Evolutionary conservation across 2,888 invertebrate genomes (phyloP).

Genomic region (Tetheella fluctuosa): DNA sequence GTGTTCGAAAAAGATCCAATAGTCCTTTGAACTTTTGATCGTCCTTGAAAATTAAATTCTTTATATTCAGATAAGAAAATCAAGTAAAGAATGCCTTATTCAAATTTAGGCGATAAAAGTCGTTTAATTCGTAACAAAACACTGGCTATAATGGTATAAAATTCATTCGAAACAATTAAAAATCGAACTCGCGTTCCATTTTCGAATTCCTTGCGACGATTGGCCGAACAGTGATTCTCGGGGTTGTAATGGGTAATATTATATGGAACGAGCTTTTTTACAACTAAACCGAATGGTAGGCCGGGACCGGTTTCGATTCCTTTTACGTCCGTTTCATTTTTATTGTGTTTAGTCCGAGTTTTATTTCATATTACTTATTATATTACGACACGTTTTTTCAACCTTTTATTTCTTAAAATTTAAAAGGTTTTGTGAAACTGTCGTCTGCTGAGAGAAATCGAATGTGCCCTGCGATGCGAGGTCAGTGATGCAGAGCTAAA

Average conservation of each 20-base stretch:
- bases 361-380: slow-evolving; percentile 75
- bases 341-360: slow-evolving; percentile 70
- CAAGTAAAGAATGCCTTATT: slow-evolving; percentile 35
- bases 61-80: slow-evolving; percentile 25
- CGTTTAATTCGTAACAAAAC: slow-evolving; percentile 57
- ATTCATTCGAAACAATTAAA: slow-evolving; percentile 76
- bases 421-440: slow-evolving; percentile 27
- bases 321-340: slow-evolving; percentile 72
- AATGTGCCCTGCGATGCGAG: slow-evolving; percentile 25
- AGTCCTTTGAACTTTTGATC: background rate
- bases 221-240: slow-evolving; percentile 75
- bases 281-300: slow-evolving; percentile 76
- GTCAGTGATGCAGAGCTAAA: slow-evolving; percentile 16
- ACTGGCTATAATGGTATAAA: slow-evolving; percentile 55
- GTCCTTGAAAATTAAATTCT: slow-evolving; percentile 17
- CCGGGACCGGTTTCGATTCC: slow-evolving; percentile 75
- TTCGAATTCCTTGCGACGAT: slow-evolving; percentile 70
- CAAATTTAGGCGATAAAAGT: slow-evolving; percentile 54
- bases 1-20: no score
- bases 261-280: slow-evolving; percentile 81
- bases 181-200: slow-evolving; percentile 76
- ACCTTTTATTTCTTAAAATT: slow-evolving; percentile 46
- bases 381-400: slow-evolving; percentile 68
- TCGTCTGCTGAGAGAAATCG: slow-evolving; percentile 27
- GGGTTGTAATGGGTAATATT: slow-evolving; percentile 82